These are phyloP conservation scores for Cerastoderma edule DNA, from an alignment of 2,888 invertebrate genomes.

Conservation along the genomic window DNA sequence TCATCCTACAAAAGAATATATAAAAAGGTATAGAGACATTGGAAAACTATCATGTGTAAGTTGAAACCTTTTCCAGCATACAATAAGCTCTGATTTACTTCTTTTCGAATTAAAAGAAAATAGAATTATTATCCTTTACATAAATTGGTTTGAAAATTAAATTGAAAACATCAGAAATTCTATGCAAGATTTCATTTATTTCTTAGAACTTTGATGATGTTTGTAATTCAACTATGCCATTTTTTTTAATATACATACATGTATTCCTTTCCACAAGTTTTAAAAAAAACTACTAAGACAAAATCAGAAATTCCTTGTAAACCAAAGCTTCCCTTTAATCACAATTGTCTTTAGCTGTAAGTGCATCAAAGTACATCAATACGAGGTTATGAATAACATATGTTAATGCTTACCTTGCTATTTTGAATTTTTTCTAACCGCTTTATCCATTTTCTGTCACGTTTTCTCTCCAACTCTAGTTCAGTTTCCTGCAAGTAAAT, in stretches of 20 bases:
- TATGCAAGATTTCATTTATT: not conserved
- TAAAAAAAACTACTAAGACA: not conserved
- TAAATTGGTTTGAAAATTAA: not conserved
- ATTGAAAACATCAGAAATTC: not conserved
- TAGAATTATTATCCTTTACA: not conserved
- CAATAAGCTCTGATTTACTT: not conserved
- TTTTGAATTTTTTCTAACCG: conserved; percentile 77
- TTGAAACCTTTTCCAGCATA: not conserved
- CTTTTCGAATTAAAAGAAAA: not conserved
- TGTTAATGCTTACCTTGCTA: conserved; percentile 70
- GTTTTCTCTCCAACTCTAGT: conserved; percentile 65
- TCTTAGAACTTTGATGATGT: too few species aligned
- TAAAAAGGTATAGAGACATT: not conserved
- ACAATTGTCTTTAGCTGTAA: not conserved
- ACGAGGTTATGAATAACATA: not conserved
- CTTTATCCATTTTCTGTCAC: conserved; percentile 78
- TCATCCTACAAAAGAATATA: conserved; percentile 68
- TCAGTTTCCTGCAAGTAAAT: conserved; percentile 60
- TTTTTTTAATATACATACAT: too few species aligned
- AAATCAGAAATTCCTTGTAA: not conserved
- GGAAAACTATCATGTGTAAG: not conserved
- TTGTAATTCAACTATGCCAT: too few species aligned
- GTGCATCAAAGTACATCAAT: not conserved
- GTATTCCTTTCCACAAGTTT: too few species aligned
- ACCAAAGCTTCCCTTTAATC: not conserved